These are phyloP conservation scores for Chiroxiphia lanceolata DNA, from an alignment of 2,797 vertebrate species.

Conservation along the genomic window DNA sequence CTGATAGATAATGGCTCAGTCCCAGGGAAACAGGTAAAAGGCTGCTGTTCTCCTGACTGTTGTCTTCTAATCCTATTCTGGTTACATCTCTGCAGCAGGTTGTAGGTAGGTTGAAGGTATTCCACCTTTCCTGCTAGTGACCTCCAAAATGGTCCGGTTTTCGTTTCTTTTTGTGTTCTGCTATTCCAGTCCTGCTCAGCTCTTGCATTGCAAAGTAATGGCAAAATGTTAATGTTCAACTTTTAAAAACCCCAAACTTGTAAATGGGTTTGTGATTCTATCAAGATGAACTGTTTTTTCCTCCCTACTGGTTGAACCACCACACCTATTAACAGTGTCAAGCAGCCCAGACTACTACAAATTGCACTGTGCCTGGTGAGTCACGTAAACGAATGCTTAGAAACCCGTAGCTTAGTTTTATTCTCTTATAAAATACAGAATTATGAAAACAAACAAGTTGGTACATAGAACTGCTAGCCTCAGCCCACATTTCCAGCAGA, in stretches of 20 bases:
- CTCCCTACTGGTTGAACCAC: not conserved
- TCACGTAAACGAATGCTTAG: constrained; percentile 33
- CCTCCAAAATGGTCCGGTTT: not conserved
- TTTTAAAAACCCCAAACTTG: not conserved
- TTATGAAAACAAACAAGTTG: constrained; percentile 62
- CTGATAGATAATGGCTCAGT: not conserved
- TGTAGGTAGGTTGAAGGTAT: not conserved
- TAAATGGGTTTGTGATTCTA: not conserved
- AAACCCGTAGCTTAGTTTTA: constrained; percentile 51
- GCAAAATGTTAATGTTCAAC: not conserved
- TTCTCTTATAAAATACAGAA: constrained; percentile 60
- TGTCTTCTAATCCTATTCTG: not conserved
- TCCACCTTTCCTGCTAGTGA: not conserved
- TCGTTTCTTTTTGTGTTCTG: not conserved
- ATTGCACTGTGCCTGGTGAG: constrained; percentile 3
- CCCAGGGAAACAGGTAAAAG: not conserved
- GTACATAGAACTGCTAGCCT: constrained; percentile 21
- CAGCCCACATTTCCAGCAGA: constrained; percentile 27
- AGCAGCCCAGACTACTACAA: constrained; percentile 19
- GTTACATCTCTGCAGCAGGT: not conserved
- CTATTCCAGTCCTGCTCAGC: not conserved
- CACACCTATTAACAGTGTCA: constrained; percentile 25
- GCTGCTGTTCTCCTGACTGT: not conserved
- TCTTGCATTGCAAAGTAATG: not conserved
- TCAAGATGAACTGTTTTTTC: not conserved